These are phyloP conservation scores for Wasmannia auropunctata DNA, from an alignment of 1,140 invertebrate species.

Conservation along the genomic window DNA sequence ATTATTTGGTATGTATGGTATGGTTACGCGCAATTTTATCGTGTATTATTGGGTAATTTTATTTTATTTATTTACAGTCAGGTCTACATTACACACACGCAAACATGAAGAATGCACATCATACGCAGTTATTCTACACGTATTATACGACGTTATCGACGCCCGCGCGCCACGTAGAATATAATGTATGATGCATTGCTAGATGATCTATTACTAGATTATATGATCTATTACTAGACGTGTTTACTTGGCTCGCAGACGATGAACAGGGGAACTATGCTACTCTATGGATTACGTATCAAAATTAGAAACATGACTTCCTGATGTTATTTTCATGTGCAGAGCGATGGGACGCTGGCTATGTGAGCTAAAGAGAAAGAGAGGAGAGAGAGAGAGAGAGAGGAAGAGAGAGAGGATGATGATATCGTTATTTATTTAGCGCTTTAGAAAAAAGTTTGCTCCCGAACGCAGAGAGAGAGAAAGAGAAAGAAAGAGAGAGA, in stretches of 20 bases:
- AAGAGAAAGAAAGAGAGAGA: not conserved
- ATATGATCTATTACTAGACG: slow-evolving; percentile 48
- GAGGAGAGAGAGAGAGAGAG: not conserved
- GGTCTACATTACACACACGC: not conserved
- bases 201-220: slow-evolving; percentile 49
- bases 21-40: not conserved
- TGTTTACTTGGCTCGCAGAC: slow-evolving; percentile 46
- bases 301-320: slow-evolving; percentile 43
- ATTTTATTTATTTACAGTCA: not conserved
- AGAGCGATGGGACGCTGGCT: not conserved
- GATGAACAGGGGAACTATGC: not conserved
- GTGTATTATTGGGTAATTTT: not conserved
- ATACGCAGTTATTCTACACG: not conserved
- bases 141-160: not conserved
- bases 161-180: not conserved
- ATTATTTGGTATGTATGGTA: not conserved
- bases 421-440: too few relatives aligned
- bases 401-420: not conserved
- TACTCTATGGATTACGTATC: slow-evolving; percentile 20
- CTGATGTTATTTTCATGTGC: slow-evolving; percentile 28
- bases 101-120: not conserved
- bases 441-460: too few relatives aligned
- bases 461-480: too few relatives aligned
- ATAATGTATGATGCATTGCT: slow-evolving; percentile 15
- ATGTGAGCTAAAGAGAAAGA: not conserved